Evolutionary conservation across 2,797 vertebrate species (phyloP).

Genomic region (Hemibagrus guttatus): DNA sequence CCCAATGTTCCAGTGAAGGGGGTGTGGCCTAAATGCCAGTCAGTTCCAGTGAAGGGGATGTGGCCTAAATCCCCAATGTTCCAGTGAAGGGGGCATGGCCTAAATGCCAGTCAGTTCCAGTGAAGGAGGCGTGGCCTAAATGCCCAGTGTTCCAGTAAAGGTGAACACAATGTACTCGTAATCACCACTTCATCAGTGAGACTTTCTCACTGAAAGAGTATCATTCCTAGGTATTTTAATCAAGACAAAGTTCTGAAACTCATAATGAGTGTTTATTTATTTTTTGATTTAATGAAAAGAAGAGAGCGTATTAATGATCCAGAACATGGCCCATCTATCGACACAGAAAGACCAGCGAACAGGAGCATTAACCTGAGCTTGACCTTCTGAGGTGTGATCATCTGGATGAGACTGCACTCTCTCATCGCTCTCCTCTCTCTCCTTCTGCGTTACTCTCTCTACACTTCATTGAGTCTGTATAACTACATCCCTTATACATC

Average conservation of each 20-base stretch:
- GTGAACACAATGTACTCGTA: no score
- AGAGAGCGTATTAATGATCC: background rate
- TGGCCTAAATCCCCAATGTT: no score
- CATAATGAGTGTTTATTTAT: background rate
- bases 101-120: no score
- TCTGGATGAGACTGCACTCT: constrained; percentile 55
- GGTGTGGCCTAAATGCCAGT: no score
- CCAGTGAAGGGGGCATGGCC: no score
- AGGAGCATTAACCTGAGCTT: constrained; percentile 28
- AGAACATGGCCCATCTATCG: background rate
- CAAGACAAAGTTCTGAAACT: background rate
- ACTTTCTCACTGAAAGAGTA: no score
- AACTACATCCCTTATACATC: background rate
- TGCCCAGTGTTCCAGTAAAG: no score
- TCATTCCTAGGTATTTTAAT: background rate
- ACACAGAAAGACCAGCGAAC: background rate
- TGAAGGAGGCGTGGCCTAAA: no score
- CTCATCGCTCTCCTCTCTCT: constrained; percentile 52
- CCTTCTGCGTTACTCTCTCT: constrained; percentile 14
- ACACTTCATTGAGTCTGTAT: constrained; percentile 15
- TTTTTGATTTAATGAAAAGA: background rate
- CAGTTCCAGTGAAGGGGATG: no score
- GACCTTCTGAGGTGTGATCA: constrained; percentile 57
- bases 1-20: no score
- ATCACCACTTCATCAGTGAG: no score